These are phyloP conservation scores for Brenthis ino DNA, from an alignment of 2,888 invertebrate genomes.

Conservation along the genomic window DNA sequence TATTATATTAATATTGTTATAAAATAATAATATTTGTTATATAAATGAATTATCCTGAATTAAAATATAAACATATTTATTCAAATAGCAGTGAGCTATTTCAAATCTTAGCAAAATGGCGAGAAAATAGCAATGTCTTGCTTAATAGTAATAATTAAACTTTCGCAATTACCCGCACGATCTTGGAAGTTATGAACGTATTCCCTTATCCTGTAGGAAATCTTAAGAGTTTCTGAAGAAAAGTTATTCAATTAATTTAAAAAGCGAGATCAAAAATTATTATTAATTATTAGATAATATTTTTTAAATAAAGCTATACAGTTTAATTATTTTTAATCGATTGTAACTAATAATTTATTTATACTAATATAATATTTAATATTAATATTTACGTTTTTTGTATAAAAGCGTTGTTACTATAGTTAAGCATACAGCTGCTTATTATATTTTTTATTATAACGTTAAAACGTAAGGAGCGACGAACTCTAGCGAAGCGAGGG, in stretches of 20 bases:
- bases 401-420: too few relatives aligned
- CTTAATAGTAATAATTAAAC: constrained; percentile 42
- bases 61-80: not conserved
- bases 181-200: constrained; percentile 38
- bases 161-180: constrained; percentile 42
- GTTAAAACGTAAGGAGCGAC: too few relatives aligned
- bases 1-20: too few relatives aligned
- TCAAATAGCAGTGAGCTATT: constrained; percentile 6
- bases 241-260: constrained; percentile 34
- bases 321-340: too few relatives aligned
- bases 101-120: constrained; percentile 21
- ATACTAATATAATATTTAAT: not conserved
- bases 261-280: not conserved
- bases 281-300: not conserved
- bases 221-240: constrained; percentile 26
- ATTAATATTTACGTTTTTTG: too few relatives aligned
- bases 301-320: too few relatives aligned
- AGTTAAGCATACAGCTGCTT: too few relatives aligned
- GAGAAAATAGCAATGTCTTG: constrained; percentile 26
- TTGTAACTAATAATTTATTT: not conserved
- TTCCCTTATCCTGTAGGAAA: constrained; percentile 35
- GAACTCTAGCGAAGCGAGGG: too few relatives aligned
- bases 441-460: too few relatives aligned
- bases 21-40: not conserved
- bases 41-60: not conserved